phyloP scores from a whole-genome alignment of 92 coral and sea anemone genomes.

The Paramuricea clavata region DNA sequence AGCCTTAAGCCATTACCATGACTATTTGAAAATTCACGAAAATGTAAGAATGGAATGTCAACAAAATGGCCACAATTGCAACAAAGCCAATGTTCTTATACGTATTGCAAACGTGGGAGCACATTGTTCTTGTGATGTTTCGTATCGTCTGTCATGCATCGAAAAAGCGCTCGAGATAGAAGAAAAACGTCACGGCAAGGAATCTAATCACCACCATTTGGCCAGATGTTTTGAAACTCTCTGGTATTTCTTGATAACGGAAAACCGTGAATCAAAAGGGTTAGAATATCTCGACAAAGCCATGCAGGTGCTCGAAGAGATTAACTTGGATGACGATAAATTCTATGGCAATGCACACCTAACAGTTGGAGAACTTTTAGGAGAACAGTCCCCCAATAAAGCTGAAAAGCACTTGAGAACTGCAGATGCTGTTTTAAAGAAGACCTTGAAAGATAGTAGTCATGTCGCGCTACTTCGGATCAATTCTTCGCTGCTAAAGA shows the following conservation, averaged over 20 bases:
- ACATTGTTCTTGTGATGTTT: background rate
- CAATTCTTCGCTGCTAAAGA: conserved; percentile 32
- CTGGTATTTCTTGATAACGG: conserved; percentile 9
- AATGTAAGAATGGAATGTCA: conserved; percentile 2
- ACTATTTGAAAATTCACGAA: conserved; percentile 40
- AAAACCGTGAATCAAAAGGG: background rate
- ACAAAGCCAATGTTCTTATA: conserved; percentile 13
- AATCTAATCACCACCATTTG: conserved; percentile 21
- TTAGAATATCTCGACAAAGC: conserved; percentile 17
- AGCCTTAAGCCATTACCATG: conserved; percentile 5
- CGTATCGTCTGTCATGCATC: background rate
- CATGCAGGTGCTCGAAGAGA: conserved; percentile 21
- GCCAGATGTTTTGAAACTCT: conserved; percentile 12
- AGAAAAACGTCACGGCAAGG: conserved; percentile 30
- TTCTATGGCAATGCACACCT: conserved; percentile 13
- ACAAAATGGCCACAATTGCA: conserved; percentile 2
- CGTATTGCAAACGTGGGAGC: conserved; percentile 24
- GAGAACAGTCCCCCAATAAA: conserved; percentile 28
- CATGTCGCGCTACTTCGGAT: conserved; percentile 25
- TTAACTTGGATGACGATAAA: background rate
- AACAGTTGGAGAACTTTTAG: conserved; percentile 22
- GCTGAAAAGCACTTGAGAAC: conserved; percentile 32
- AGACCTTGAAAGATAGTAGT: background rate
- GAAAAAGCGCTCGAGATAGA: conserved; percentile 35
- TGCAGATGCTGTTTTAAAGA: conserved; percentile 24